These are phyloP conservation scores for Cacoxenus indagator DNA, from an alignment of 2,888 invertebrate genomes.

Conservation along the genomic window DNA sequence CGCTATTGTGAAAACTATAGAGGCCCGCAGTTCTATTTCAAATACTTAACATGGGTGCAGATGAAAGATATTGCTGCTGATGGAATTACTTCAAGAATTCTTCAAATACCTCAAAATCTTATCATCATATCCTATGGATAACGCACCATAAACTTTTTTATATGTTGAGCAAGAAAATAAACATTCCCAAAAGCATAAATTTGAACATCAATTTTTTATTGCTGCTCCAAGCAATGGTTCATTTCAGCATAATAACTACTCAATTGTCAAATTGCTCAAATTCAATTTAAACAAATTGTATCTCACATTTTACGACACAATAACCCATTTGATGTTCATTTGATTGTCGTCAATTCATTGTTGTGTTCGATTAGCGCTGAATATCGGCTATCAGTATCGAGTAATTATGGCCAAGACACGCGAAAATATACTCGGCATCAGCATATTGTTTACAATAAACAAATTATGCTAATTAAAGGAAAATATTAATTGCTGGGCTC, in stretches of 20 bases:
- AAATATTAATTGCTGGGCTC: conserved; percentile 53
- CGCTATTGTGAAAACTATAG: too few relatives aligned
- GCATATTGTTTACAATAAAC: conserved; percentile 51
- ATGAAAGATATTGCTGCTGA: too few relatives aligned
- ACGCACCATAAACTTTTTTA: too few relatives aligned
- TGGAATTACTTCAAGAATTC: too few relatives aligned
- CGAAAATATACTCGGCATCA: conserved; percentile 49
- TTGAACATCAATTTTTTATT: too few relatives aligned
- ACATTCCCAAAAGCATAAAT: too few relatives aligned
- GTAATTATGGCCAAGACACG: conserved; percentile 45
- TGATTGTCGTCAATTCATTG: conserved; percentile 5
- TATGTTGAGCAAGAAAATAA: too few relatives aligned
- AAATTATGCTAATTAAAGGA: conserved; percentile 55
- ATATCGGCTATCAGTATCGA: conserved; percentile 26
- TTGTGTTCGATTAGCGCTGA: conserved; percentile 3
- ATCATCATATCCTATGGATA: too few relatives aligned
- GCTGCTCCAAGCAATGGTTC: too few relatives aligned
- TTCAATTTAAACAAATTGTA: conserved; percentile 5
- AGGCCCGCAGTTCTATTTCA: too few relatives aligned
- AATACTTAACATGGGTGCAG: too few relatives aligned
- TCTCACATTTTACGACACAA: not conserved
- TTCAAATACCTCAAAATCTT: too few relatives aligned
- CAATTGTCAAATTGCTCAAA: not conserved
- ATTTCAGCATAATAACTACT: not conserved
- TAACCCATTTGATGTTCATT: conserved; percentile 18